Evolutionary conservation across 2,113 vertebrate genomes (phyloP).

Genomic region (Phalacrocorax pelagicus): DNA sequence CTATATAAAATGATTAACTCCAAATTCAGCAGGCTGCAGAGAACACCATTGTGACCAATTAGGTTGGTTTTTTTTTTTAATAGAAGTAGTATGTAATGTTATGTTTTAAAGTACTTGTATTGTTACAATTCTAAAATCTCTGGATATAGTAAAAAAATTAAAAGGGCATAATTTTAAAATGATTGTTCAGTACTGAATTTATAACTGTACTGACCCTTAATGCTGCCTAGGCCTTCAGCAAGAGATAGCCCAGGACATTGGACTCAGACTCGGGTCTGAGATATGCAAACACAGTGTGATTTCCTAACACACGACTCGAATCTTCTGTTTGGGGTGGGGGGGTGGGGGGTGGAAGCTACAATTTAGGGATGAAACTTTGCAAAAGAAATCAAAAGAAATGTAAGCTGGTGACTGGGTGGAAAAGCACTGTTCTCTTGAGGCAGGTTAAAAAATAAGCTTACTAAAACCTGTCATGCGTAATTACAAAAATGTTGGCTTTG

Average conservation of each 20-base stretch:
- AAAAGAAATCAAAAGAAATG: background rate
- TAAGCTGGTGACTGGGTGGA: background rate
- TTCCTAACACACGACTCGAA: background rate
- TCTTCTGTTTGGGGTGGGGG: background rate
- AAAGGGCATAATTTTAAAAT: background rate
- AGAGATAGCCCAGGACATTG: background rate
- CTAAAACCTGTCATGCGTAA: background rate
- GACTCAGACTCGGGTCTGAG: background rate
- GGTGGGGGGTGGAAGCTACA: background rate
- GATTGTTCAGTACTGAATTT: background rate
- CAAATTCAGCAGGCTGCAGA: background rate
- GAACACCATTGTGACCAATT: background rate
- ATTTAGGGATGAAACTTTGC: background rate
- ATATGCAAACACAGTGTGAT: background rate
- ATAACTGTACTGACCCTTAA: background rate
- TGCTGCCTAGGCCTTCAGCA: background rate
- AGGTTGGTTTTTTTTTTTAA: background rate
- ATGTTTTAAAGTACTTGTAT: background rate
- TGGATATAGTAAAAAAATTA: background rate
- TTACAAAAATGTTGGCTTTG: background rate
- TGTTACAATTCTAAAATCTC: background rate
- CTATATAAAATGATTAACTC: background rate
- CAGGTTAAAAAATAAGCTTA: background rate
- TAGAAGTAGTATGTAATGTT: background rate
- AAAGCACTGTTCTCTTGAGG: background rate